A percentile compares a stretch with the other conserved stretches of the same genome.
These are phyloP conservation scores for Diaperis boleti DNA, from an alignment of 2,888 invertebrate species.

Conservation along the genomic window DNA sequence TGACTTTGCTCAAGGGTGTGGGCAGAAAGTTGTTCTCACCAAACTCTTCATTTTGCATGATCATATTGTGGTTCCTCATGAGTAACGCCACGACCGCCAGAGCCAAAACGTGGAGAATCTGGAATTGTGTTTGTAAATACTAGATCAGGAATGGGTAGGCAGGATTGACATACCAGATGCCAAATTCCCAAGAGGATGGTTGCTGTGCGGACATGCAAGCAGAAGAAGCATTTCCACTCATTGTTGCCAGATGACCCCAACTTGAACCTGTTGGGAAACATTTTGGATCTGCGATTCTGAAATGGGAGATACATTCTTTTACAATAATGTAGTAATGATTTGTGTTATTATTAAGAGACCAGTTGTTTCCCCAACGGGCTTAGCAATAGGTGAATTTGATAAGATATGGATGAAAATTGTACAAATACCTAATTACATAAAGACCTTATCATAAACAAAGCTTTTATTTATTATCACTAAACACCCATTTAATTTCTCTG, in stretches of 20 bases:
- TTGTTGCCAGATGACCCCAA: constrained; percentile 75
- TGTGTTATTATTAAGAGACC: too few species aligned
- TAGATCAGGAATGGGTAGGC: constrained; percentile 1
- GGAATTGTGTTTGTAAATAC: constrained; percentile 35
- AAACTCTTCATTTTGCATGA: constrained; percentile 69
- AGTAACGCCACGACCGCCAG: constrained; percentile 80
- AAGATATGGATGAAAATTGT: not conserved
- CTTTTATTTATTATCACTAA: too few species aligned
- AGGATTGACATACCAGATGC: constrained; percentile 78
- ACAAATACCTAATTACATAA: not conserved
- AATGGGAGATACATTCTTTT: constrained; percentile 10
- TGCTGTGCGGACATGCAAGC: constrained; percentile 86
- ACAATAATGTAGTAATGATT: not conserved
- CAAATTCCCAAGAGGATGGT: constrained; percentile 85
- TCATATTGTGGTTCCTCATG: constrained; percentile 78
- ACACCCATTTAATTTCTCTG: not conserved
- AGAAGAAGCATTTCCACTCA: constrained; percentile 85
- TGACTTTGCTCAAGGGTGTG: constrained; percentile 80
- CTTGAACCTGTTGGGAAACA: constrained; percentile 75
- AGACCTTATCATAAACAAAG: not conserved
- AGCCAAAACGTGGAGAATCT: constrained; percentile 83
- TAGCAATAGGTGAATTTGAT: not conserved
- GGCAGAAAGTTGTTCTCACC: constrained; percentile 70
- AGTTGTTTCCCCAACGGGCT: too few species aligned
- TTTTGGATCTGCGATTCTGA: constrained; percentile 56